These are phyloP conservation scores for Nannospalax galili DNA, from an alignment of 2,113 vertebrate species.

Conservation along the genomic window DNA sequence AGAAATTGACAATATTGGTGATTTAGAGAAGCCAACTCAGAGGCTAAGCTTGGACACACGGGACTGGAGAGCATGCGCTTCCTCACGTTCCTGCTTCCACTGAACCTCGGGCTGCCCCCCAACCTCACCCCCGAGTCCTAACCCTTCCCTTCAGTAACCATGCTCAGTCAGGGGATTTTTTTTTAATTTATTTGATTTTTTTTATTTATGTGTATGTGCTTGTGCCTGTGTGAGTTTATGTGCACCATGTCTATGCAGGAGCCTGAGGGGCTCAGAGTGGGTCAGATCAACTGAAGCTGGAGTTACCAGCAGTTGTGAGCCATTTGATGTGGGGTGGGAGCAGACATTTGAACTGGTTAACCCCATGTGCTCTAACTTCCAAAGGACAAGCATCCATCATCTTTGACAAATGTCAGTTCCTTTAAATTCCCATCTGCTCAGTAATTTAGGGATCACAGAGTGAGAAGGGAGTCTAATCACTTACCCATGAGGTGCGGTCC, in stretches of 20 bases:
- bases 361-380: background rate
- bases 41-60: background rate
- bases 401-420: constrained; percentile 26
- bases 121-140: background rate
- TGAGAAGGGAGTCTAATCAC: constrained; percentile 38
- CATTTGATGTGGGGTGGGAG: no score
- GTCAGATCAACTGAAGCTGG: no score
- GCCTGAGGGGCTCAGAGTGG: no score
- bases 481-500: constrained; percentile 9
- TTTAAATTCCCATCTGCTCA: constrained; percentile 7
- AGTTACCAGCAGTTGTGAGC: no score
- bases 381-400: constrained; percentile 50
- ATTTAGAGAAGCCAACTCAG: background rate
- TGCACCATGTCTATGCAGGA: no score
- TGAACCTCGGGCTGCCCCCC: background rate
- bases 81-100: background rate
- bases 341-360: constrained; percentile 48
- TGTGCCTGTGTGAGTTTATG: no score
- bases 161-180: background rate
- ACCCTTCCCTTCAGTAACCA: background rate
- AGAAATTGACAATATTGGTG: background rate
- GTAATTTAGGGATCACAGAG: constrained; percentile 61
- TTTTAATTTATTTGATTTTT: no score
- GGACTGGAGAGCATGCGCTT: background rate
- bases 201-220: no score